A percentile compares a stretch with the other conserved stretches of the same genome.
Conservation (phyloP, 23 tunicate genomes). For the Ciona savignyi region DNA sequence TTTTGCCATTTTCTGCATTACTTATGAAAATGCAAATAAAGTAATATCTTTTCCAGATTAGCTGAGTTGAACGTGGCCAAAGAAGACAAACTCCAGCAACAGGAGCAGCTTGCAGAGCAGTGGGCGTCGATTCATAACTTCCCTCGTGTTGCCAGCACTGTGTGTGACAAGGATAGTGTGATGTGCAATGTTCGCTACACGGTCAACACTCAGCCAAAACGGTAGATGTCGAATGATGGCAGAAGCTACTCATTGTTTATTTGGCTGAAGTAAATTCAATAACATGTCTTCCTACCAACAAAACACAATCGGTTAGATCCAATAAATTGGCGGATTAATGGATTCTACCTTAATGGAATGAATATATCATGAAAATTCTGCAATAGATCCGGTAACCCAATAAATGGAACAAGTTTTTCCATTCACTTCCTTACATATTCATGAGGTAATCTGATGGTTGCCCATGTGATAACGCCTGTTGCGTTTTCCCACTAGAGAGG, state of each 20-base stretch:
- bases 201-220: background rate
- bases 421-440: too few relatives aligned
- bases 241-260: too few relatives aligned
- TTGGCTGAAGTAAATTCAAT: too few relatives aligned
- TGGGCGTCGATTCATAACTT: background rate
- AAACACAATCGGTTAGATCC: background rate
- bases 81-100: constrained; percentile 59
- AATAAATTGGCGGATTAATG: too few relatives aligned
- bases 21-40: background rate
- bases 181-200: background rate
- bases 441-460: too few relatives aligned
- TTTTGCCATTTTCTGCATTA: too few relatives aligned
- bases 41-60: constrained; percentile 7
- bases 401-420: too few relatives aligned
- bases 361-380: too few relatives aligned
- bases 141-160: background rate
- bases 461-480: too few relatives aligned
- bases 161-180: background rate
- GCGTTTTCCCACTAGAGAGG: too few relatives aligned
- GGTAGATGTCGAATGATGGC: background rate
- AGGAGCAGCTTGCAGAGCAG: constrained; percentile 53
- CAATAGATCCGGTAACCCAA: too few relatives aligned
- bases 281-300: background rate
- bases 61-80: constrained; percentile 82
- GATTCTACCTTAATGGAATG: too few relatives aligned